These are phyloP conservation scores for Cyrtodaria siliqua DNA, from an alignment of 2,888 invertebrate species.

Conservation along the genomic window DNA sequence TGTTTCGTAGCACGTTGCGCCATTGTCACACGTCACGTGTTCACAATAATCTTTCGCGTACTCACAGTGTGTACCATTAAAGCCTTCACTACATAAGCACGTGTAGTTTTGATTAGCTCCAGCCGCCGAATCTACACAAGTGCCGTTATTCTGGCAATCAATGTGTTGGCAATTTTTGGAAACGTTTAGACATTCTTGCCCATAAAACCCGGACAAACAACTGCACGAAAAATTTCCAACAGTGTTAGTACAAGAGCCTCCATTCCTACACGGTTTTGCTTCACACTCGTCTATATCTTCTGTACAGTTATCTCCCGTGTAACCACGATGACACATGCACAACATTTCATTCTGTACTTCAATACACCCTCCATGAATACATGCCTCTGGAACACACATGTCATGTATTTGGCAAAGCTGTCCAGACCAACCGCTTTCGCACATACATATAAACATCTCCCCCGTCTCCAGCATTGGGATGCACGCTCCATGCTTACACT, in stretches of 20 bases:
- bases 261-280: constrained; percentile 42
- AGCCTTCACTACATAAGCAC: constrained; percentile 43
- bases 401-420: constrained; percentile 31
- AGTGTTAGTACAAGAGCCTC: constrained; percentile 46
- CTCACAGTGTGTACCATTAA: constrained; percentile 45
- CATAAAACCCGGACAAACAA: constrained; percentile 49
- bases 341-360: constrained; percentile 18
- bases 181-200: constrained; percentile 25
- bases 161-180: constrained; percentile 19
- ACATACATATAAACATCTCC: constrained; percentile 39
- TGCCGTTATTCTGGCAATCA: constrained; percentile 41
- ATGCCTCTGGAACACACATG: constrained; percentile 10
- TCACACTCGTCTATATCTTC: constrained; percentile 63
- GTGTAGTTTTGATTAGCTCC: constrained; percentile 4
- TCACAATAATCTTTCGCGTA: constrained; percentile 49
- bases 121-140: constrained; percentile 22
- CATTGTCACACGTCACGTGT: constrained; percentile 43
- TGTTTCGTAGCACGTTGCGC: constrained; percentile 22
- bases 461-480: neutral
- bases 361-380: constrained; percentile 39
- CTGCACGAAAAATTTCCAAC: constrained; percentile 55
- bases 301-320: constrained; percentile 46
- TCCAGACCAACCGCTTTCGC: constrained; percentile 37
- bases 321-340: constrained; percentile 49
- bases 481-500: constrained; percentile 36